Evolutionary conservation across 1,140 invertebrate genomes (phyloP).

Genomic region (Leptonema lineaticorne): DNA sequence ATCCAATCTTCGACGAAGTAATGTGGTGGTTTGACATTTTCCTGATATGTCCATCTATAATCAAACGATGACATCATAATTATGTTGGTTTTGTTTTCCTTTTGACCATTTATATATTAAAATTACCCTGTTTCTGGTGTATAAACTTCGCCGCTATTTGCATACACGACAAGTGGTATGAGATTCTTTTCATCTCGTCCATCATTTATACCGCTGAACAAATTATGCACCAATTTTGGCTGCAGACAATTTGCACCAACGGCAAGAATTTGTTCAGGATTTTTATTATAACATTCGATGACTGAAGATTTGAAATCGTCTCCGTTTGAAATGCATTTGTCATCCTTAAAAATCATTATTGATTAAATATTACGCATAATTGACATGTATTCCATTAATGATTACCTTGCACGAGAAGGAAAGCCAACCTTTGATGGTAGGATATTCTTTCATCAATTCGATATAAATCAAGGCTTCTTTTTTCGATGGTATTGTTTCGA

Average conservation of each 20-base stretch:
- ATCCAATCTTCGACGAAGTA: conserved; percentile 69
- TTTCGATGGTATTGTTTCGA: conserved; percentile 67
- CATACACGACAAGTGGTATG: conserved; percentile 60
- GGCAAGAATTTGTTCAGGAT: conserved; percentile 62
- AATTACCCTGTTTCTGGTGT: conserved; percentile 19
- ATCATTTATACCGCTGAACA: conserved; percentile 57
- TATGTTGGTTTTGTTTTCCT: no score
- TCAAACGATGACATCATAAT: no score
- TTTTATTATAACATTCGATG: conserved; percentile 54
- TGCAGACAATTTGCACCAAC: conserved; percentile 73
- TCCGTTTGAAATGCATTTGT: conserved; percentile 58
- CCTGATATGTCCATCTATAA: background rate
- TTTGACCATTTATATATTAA: background rate
- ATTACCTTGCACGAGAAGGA: conserved; percentile 51
- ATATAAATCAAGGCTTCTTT: conserved; percentile 61
- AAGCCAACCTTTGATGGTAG: conserved; percentile 58
- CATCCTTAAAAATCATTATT: conserved; percentile 51
- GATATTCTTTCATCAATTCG: conserved; percentile 56
- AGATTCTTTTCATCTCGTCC: conserved; percentile 34
- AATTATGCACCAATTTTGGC: conserved; percentile 57
- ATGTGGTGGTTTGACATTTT: conserved; percentile 49
- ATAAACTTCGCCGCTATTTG: conserved; percentile 61
- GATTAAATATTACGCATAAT: background rate
- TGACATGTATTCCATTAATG: no score
- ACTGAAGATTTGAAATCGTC: conserved; percentile 62